Base-by-base conservation (phyloP, 2,797 vertebrate genomes). In the Alauda arvensis region DNA sequence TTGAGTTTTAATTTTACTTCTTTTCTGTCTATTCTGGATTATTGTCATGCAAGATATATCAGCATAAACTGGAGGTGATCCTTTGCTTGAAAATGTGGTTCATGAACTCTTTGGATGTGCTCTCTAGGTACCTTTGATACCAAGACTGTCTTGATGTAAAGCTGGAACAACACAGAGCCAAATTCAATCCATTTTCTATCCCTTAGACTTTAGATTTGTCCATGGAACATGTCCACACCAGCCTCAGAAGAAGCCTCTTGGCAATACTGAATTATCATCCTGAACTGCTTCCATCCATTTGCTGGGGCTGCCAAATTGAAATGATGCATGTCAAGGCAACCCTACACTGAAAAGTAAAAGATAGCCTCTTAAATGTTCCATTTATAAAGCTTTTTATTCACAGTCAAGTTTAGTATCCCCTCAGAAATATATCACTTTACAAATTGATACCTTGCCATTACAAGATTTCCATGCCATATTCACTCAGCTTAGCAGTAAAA, bases 221-320 rank as follows among this genome's bases (percentile, higher is more conserved):
- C 83, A 80, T 42, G 53, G 53, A 88, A 88, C 46, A 12, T 83
- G 89, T 96, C 95, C 96, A 93, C 93, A 83, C 95, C 87, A 87
- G 96, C 96, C 82, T 94, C 96, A 97, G 96, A 83, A 94, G 94
- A 67, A 81, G 79, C 91, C 92, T 96, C 94, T 85, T 95, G 92
- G 78, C 96, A 96, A 96, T 91, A 96, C 93, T 97, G 96, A 97
- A 97, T 97, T 95, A 96, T 96, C 95, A 96, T 96, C 96, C 96
- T 97, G 97, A 97, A 97, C 97, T 96, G 96, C 96, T 94, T 96
- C 97, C 97, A 97, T 98, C 95, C 95, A 90, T 96, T 97, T 97
- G 95, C 97, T 96, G 96, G 96, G 96, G 94, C 93, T 94, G 94
- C 95, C 96, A 95, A 89, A 95, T 93, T 95, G 96, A 97, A 97